A percentile compares a stretch with the other conserved stretches of the same genome.
phyloP scores from a whole-genome alignment of 2,113 vertebrate species.

The Dinomys branickii region DNA sequence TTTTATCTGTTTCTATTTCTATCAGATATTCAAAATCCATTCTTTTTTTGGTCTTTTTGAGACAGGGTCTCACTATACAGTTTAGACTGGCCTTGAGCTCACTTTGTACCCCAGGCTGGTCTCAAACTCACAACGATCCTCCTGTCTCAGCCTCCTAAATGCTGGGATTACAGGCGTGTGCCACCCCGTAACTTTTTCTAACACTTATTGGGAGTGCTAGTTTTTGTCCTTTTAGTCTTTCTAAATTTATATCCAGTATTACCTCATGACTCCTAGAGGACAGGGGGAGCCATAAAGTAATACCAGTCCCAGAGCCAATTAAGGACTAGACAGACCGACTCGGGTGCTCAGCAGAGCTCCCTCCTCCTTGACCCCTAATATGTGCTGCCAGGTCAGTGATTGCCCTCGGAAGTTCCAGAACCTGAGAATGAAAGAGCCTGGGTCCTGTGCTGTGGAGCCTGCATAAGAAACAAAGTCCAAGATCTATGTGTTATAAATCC shows the following conservation, averaged over 20 bases:
- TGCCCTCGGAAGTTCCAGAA: background rate
- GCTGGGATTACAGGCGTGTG: no score
- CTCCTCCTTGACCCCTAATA: background rate
- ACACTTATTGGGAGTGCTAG: accelerated
- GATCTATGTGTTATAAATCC: background rate
- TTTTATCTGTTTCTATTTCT: background rate
- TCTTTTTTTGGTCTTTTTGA: no score
- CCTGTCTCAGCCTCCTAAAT: no score
- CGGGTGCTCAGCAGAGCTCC: background rate
- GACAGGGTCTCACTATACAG: no score
- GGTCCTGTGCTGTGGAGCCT: background rate
- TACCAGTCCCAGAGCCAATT: background rate
- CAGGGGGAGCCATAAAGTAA: background rate
- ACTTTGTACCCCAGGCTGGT: no score
- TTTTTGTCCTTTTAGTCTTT: background rate
- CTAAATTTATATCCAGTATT: background rate
- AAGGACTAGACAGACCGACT: background rate
- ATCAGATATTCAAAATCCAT: background rate
- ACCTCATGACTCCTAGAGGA: background rate
- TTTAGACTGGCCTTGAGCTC: no score
- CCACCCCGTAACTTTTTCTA: background rate
- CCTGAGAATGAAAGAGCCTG: background rate
- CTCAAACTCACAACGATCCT: no score
- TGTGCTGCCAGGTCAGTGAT: no score
- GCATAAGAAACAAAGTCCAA: background rate